Conservation (phyloP, 1,140 invertebrate species). For the Akabosia matsudoensis region DNA sequence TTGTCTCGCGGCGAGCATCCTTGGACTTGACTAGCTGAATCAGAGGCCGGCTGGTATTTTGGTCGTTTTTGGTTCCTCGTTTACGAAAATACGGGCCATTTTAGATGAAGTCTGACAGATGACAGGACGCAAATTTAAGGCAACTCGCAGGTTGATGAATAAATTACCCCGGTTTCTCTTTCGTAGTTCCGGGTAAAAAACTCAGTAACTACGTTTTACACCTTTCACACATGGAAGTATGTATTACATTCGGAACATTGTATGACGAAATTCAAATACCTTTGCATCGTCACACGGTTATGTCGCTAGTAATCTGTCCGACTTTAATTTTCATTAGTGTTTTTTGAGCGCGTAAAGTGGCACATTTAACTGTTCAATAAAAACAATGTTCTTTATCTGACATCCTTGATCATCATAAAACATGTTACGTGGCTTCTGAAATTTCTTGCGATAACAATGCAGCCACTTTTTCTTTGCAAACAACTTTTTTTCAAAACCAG, state of each 20-base stretch:
- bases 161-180: too few species aligned
- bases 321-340: neutral
- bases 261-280: too few species aligned
- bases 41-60: neutral
- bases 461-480: neutral
- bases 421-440: neutral
- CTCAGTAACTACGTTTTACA: too few species aligned
- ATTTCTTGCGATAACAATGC: neutral
- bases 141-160: too few species aligned
- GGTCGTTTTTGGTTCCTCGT: neutral
- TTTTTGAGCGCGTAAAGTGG: neutral
- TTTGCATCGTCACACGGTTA: too few species aligned
- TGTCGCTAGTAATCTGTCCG: neutral
- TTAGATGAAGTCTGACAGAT: neutral
- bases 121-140: too few species aligned
- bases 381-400: neutral
- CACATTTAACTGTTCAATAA: neutral
- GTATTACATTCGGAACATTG: too few species aligned
- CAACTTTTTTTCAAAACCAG: neutral
- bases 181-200: too few species aligned
- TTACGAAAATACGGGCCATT: neutral
- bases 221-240: too few species aligned
- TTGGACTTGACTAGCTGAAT: neutral
- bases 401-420: neutral
- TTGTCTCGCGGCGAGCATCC: neutral